Evolutionary conservation across 1,140 invertebrate species (phyloP), one percentile per base, ranked within the genome.

Genomic region (Trachymyrmex septentrionalis): DNA sequence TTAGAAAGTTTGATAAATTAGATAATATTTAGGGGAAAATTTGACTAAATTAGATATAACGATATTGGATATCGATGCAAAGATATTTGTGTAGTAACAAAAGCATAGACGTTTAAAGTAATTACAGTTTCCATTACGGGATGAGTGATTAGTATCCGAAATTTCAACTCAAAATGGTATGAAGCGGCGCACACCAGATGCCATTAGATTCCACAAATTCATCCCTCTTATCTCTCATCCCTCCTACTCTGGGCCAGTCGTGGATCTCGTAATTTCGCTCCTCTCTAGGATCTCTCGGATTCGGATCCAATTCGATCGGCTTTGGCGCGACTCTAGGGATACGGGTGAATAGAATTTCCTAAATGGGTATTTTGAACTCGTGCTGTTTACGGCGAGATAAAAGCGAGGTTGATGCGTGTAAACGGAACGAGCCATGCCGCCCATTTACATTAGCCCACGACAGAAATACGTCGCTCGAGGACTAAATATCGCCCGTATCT

Each of bases 221-320:
- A 80, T 80, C 50, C 34, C 75, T 67, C 63, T 67, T 78, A 21
- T 16, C 48, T 78, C 30, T 21, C 27, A 10, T 48, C 48, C 38
- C 10, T 19, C 38, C 38, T 16, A 19, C 38, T 24, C 7, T n/a
- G 4, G 14, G 21, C 2, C 55, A 19, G 19, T 34, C 38, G 16
- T 55, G n/a, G 30, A 55, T 67, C 50, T 38, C 71, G 55, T 84
- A 84, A 84, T 84, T 84, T 75, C 44, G 69, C 44, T 34, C 38
- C 55, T 72, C 34, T 72, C 24, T 19, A 72, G 48, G 44, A 16
- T 72, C 67, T 80, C 63, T 80, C 21, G 44, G 77, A 63, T 75
- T 75, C 80, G 44, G 69, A 84, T 84, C 69, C 80, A 75, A 84
- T 84, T 84, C 55, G 80, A 71, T n/a, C 24, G 57, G 69, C 80